phyloP scores from a whole-genome alignment of 2,797 vertebrate species.

The Halcyon badia region DNA sequence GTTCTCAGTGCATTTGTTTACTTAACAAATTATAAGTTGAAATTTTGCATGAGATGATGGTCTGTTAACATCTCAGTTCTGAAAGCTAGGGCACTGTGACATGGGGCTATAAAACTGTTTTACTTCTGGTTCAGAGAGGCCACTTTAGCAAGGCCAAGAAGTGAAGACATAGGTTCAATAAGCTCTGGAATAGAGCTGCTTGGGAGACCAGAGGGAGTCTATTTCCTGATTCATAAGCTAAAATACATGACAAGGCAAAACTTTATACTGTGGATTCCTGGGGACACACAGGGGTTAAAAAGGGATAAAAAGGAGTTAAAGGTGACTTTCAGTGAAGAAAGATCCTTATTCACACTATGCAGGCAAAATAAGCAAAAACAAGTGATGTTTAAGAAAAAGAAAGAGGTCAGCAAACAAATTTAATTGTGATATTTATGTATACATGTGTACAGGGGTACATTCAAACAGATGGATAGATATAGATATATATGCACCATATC shows the following conservation, averaged over 20 bases:
- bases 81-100: neutral
- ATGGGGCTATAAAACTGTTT: neutral
- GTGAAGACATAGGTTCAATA: neutral
- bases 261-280: neutral
- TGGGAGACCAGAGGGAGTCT: neutral
- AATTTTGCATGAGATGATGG: neutral
- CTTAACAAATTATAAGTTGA: neutral
- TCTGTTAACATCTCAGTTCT: neutral
- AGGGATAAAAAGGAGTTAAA: neutral
- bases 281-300: neutral
- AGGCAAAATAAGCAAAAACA: neutral
- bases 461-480: neutral
- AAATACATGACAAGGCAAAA: neutral
- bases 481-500: neutral
- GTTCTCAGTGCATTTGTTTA: neutral
- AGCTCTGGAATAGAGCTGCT: neutral
- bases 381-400: neutral
- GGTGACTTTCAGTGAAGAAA: neutral
- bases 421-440: neutral
- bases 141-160: neutral
- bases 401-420: neutral
- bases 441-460: neutral
- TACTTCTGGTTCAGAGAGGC: neutral
- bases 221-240: neutral
- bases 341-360: neutral